phyloP scores from a whole-genome alignment of 1,140 invertebrate genomes.

The Danaus plexippus region DNA sequence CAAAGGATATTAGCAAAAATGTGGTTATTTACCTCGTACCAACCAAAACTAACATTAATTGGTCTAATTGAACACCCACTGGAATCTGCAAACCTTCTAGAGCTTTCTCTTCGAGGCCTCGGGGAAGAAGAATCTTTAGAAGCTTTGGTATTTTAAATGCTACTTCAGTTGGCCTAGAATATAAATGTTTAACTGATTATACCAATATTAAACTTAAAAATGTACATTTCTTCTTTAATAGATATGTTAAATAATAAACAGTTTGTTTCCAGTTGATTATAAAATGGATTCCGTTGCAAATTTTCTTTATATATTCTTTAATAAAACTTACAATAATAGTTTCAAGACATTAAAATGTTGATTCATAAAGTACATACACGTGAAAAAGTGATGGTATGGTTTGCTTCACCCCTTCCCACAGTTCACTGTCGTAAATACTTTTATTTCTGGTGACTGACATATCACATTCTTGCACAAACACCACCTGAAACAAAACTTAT shows the following conservation, averaged over 20 bases:
- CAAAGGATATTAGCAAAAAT: no score
- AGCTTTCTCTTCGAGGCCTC: constrained; percentile 31
- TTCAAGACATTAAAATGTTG: constrained; percentile 1
- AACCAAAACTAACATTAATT: constrained; percentile 5
- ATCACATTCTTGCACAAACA: constrained; percentile 31
- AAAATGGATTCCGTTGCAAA: background rate
- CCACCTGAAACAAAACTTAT: constrained; percentile 28
- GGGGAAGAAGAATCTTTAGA: constrained; percentile 34
- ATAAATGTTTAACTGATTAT: background rate
- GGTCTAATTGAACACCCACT: constrained; percentile 7
- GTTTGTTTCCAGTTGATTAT: no score
- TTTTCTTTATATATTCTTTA: background rate
- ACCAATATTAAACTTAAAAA: no score
- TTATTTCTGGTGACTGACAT: constrained; percentile 15
- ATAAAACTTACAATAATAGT: background rate
- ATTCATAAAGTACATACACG: constrained; percentile 24
- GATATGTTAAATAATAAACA: no score
- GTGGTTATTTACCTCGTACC: constrained; percentile 28
- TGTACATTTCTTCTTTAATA: no score
- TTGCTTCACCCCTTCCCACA: constrained; percentile 22
- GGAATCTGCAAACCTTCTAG: constrained; percentile 25
- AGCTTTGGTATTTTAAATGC: constrained; percentile 38
- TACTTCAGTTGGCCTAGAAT: constrained; percentile 27
- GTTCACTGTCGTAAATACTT: constrained; percentile 34
- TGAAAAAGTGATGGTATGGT: constrained; percentile 22